Evolutionary conservation across 2,888 invertebrate species (phyloP).

Genomic region (Coelinius sp.): DNA sequence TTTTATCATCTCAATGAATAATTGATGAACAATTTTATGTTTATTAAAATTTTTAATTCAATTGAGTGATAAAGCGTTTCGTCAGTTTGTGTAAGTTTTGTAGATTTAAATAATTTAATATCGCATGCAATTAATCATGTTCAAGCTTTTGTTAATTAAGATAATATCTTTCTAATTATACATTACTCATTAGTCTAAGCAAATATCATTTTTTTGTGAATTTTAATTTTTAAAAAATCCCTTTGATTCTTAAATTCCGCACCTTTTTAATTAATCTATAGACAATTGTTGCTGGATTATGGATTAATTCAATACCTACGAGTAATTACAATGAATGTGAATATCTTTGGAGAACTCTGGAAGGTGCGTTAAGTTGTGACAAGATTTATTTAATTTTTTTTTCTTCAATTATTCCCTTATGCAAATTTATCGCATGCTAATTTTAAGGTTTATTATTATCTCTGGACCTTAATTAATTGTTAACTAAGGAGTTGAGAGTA

Average conservation of each 20-base stretch:
- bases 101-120: not conserved
- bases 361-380: slow-evolving; percentile 72
- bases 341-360: slow-evolving; percentile 66
- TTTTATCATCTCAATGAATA: slow-evolving; percentile 35
- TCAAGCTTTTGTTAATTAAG: slow-evolving; percentile 39
- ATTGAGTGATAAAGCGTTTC: not conserved
- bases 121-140: slow-evolving; percentile 39
- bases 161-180: slow-evolving; percentile 28
- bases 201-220: slow-evolving; percentile 38
- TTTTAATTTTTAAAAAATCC: too few relatives aligned
- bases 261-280: not conserved
- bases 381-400: slow-evolving; percentile 58
- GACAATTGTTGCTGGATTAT: not conserved
- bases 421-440: not conserved
- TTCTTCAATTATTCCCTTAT: slow-evolving; percentile 6
- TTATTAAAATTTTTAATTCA: not conserved
- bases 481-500: not conserved
- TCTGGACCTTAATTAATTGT: not conserved
- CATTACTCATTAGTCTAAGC: slow-evolving; percentile 1
- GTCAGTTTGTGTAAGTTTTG: not conserved
- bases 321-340: slow-evolving; percentile 18
- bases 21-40: not conserved
- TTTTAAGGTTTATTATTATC: not conserved
- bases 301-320: slow-evolving; percentile 1
- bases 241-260: not conserved